Conservation (phyloP, 2,113 vertebrate genomes). For the Rattus rattus region DNA sequence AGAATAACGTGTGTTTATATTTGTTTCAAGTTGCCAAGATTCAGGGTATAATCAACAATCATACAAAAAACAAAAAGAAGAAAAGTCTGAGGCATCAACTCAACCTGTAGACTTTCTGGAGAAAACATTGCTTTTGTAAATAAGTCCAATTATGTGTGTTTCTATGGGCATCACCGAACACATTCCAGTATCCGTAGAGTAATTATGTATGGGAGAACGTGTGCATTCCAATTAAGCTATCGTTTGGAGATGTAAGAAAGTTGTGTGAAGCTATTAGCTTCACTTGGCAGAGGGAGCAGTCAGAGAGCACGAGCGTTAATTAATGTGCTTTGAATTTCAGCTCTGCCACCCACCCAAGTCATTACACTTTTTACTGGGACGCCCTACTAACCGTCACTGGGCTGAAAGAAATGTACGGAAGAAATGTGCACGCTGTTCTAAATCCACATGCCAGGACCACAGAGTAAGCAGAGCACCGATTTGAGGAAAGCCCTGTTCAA, state of each 20-base stretch:
- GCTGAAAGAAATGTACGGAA: background rate
- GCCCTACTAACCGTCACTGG: background rate
- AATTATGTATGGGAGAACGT: background rate
- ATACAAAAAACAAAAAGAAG: background rate
- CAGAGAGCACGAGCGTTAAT: background rate
- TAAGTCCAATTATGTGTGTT: background rate
- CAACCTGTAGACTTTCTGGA: background rate
- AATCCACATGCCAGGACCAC: background rate
- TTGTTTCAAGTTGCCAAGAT: background rate
- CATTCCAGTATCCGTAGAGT: background rate
- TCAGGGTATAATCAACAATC: background rate
- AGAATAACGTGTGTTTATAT: background rate
- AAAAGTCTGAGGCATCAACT: background rate
- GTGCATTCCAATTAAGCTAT: background rate
- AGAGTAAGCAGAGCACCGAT: background rate
- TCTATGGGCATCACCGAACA: background rate
- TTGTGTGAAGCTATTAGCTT: background rate
- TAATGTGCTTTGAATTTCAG: background rate
- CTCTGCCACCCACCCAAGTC: background rate
- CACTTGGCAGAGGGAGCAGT: background rate
- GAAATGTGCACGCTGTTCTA: background rate
- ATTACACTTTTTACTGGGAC: background rate
- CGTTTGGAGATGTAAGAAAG: background rate
- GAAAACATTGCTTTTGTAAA: constrained; percentile 3
- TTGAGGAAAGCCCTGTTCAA: background rate